Evolutionary conservation across 1,140 invertebrate genomes (phyloP), one percentile per base, ranked within the genome.

Genomic region (Ostrea denselamellosa): DNA sequence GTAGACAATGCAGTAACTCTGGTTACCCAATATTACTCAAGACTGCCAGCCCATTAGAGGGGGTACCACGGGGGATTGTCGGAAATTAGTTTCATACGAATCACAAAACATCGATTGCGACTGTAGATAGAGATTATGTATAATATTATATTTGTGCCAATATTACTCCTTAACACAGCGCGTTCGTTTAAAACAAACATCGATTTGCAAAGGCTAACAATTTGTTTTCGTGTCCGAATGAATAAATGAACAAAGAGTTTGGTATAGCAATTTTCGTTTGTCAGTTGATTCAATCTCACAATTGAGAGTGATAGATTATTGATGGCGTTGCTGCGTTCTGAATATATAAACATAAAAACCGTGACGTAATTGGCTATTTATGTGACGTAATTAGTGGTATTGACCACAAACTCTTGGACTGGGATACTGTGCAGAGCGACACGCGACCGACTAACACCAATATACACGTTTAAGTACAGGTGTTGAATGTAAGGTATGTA

Each of bases 401-500:
- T 25, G 28, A 17, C 68, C 68, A 10, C 14, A 62, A 62, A 12
- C 25, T 25, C 68, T 8, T 14, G 68, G 28, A 25, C 68, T 9
- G 12, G 9, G 68, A 25, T 77, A 12, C 25, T 34, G 28, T 28
- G 25, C 12, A 77, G 68, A 17, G 0, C 7, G 25, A 10, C 68
- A 77, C 68, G 68, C 25, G 68, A 77, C 22, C 28, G 28, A 12
- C 28, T 28, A 77, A 22, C 68, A 25, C 68, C 68, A 34, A 77
- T 77, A 25, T 77, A 77, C 56, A n/a, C 14, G 56, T 62, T 7
- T 62, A 19, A 28, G 68, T 77, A 68, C 65, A n/a, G 19, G 25
- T 62, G 58, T n/a, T 19, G 58, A 22, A 77, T 77, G 68, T 77
- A 17, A 34, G 28, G 68, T 77, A 77, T 77, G 25, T 17, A 77